A percentile compares a stretch with the other conserved stretches of the same genome.
phyloP scores from a whole-genome alignment of 2,113 vertebrate species.

The Chaenocephalus aceratus region DNA sequence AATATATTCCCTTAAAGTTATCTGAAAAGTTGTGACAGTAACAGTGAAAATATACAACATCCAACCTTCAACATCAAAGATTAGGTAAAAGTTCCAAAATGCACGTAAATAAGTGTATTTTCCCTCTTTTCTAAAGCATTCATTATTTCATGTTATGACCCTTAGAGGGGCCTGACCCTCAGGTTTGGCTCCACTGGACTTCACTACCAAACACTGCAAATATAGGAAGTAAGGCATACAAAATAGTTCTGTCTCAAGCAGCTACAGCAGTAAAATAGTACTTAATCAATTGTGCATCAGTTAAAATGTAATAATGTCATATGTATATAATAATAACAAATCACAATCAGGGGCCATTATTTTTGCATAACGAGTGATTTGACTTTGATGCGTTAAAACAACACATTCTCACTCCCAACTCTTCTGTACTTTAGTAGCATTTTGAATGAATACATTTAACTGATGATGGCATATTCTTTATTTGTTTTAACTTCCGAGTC shows the following conservation, averaged over 20 bases:
- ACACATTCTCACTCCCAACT: too few species aligned
- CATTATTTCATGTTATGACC: background rate
- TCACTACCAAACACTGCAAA: background rate
- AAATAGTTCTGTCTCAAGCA: background rate
- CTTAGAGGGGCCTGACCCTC: too few species aligned
- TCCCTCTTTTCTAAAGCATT: background rate
- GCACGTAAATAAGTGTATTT: too few species aligned
- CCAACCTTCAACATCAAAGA: too few species aligned
- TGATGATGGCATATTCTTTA: too few species aligned
- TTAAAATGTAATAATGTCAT: background rate
- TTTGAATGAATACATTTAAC: too few species aligned
- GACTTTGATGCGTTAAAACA: background rate
- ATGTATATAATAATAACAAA: background rate
- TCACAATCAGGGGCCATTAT: background rate
- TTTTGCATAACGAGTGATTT: background rate
- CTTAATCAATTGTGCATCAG: background rate
- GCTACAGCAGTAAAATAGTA: background rate
- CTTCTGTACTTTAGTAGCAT: too few species aligned
- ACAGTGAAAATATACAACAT: too few species aligned
- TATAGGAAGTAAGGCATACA: background rate
- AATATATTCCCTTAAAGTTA: background rate
- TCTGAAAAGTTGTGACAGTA: too few species aligned
- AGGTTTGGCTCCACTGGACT: too few species aligned
- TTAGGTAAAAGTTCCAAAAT: too few species aligned
- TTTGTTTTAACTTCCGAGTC: too few species aligned